phyloP scores from a whole-genome alignment of 2,888 invertebrate species.

The Synergus japonicus region DNA sequence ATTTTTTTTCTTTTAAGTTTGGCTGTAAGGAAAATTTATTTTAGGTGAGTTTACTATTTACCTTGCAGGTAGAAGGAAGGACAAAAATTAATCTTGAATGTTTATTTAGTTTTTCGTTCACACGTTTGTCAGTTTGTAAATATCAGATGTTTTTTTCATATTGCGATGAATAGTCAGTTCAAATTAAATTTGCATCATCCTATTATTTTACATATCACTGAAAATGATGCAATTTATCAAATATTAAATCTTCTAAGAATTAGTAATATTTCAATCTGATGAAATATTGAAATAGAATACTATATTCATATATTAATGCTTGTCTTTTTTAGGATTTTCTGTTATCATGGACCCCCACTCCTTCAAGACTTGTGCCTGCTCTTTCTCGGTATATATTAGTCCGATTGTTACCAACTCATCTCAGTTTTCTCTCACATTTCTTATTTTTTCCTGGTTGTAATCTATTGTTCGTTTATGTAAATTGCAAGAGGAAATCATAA shows the following conservation, averaged over 20 bases:
- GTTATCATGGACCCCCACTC: conserved; percentile 23
- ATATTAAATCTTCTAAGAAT: not conserved
- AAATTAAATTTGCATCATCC: not conserved
- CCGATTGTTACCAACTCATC: conserved; percentile 25
- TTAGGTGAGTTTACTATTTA: too few relatives aligned
- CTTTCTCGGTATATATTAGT: conserved; percentile 30
- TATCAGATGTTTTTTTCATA: too few relatives aligned
- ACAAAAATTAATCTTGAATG: too few relatives aligned
- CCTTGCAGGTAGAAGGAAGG: too few relatives aligned
- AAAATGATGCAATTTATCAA: too few relatives aligned
- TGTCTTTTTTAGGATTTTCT: conserved; percentile 9
- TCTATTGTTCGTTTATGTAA: not conserved
- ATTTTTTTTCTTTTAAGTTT: too few relatives aligned
- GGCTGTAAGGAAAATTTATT: too few relatives aligned
- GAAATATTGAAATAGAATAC: not conserved
- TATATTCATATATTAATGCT: not conserved
- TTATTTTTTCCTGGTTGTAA: not conserved
- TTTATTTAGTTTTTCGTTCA: too few relatives aligned
- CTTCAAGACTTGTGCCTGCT: not conserved
- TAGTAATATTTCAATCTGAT: not conserved
- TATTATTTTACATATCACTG: not conserved
- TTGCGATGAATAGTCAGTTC: not conserved
- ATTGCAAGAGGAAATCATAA: not conserved
- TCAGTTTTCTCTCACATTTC: conserved; percentile 34
- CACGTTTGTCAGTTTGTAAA: too few relatives aligned